Evolutionary conservation across 2,113 vertebrate genomes (phyloP).

Genomic region (Microtus richardsoni): DNA sequence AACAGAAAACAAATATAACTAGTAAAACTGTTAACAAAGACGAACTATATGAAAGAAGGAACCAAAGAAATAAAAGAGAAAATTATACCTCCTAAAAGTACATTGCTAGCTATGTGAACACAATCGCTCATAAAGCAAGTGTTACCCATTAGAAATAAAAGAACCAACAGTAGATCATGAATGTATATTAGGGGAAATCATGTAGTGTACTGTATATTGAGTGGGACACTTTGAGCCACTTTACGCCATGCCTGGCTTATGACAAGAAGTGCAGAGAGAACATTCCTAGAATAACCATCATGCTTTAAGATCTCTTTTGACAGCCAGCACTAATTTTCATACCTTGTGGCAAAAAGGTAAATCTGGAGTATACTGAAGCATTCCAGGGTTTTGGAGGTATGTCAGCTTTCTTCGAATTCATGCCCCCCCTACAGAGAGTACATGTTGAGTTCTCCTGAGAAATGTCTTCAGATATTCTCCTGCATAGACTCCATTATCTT

Average conservation of each 20-base stretch:
- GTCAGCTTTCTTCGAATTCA: neutral
- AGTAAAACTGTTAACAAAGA: neutral
- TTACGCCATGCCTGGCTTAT: neutral
- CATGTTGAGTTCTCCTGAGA: neutral
- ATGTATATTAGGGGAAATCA: neutral
- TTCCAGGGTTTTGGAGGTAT: neutral
- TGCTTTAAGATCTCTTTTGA: neutral
- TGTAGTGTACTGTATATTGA: neutral
- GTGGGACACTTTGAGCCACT: neutral
- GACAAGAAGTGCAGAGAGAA: neutral
- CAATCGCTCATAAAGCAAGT: accelerated
- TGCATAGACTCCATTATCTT: neutral
- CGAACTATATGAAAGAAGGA: neutral
- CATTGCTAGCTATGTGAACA: neutral
- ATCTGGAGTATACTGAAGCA: neutral
- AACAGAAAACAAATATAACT: neutral
- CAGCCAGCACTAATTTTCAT: neutral
- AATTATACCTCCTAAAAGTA: neutral
- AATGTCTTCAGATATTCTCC: neutral
- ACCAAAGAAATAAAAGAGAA: neutral
- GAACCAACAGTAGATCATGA: neutral
- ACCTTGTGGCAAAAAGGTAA: neutral
- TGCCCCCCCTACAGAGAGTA: neutral
- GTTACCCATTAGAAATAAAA: neutral
- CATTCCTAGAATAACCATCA: neutral